Evolutionary conservation across 2,113 vertebrate genomes (phyloP), one percentile per base, ranked within the genome.

Genomic region (Carassius gibelio): DNA sequence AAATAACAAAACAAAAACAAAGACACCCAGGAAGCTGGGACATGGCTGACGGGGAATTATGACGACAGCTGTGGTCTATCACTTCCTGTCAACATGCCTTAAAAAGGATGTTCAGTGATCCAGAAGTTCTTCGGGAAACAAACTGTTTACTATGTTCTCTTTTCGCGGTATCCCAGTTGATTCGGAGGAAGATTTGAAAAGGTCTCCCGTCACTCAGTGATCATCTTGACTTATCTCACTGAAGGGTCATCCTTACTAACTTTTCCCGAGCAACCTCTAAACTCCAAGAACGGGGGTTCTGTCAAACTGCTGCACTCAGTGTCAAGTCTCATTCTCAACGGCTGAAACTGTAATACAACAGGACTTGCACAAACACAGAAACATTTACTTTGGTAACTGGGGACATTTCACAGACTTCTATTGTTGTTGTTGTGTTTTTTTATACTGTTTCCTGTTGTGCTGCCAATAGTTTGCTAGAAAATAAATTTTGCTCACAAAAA

Each of bases 21-120:
- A 64, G 36, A n/a, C 11, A 0, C 77, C 10, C 13, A 4, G 42
- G 36, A 80, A 45, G 59, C n/a, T 17, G n/a, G 38, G n/a, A 64
- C n/a, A 80, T 66, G 59, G 38, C 38, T 48, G 38, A n/a, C 14
- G 13, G 78, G 38, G n/a, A 80, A 80, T 80, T 80, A 66, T 26
- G 38, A 80, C 2, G 78, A 66, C 59, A 48, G 78, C 59, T 48
- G 36, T 80, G 57, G 26, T 26, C 57, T 36, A 59, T 79, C 30
- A 79, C 38, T 13, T 64, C 77, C 77, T 80, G 77, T 59, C 59
- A 80, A 48, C 38, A 80, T 48, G 38, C 38, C 59, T 80, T 48
- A 26, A 80, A 64, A 80, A 64, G 3, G 59, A 80, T 30, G 38
- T 64, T 79, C 57, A 79, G 57, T 45, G 77, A 79, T 38, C 55